These are phyloP conservation scores for Coracias cyanogaster DNA, from an alignment of 2,797 vertebrate species.

Conservation along the genomic window DNA sequence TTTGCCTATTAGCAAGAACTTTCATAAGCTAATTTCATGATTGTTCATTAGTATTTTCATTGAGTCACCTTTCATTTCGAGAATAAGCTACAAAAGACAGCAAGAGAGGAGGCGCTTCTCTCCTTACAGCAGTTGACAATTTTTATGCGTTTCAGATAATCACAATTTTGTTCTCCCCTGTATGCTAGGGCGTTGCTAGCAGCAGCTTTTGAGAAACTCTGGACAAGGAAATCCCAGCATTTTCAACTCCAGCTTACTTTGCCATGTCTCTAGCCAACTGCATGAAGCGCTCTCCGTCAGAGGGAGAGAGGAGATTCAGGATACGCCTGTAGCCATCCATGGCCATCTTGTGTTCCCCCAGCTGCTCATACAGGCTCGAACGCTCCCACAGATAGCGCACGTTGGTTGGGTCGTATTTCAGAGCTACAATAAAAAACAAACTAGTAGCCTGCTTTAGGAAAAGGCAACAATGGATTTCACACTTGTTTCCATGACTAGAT, in stretches of 20 bases:
- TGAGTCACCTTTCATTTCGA: neutral
- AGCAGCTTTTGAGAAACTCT: neutral
- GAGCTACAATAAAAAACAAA: slow-evolving; percentile 76
- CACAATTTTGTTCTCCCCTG: neutral
- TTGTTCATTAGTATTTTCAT: too few relatives aligned
- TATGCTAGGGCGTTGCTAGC: neutral
- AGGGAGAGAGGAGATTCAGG: slow-evolving; percentile 89
- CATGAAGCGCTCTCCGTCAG: slow-evolving; percentile 97
- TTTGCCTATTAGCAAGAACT: neutral
- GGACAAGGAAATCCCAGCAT: rapidly evolving
- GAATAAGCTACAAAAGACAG: neutral
- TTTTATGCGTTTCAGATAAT: neutral
- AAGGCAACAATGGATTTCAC: neutral
- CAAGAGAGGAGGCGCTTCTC: neutral
- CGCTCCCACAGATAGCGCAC: slow-evolving; percentile 96
- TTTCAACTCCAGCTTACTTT: slow-evolving; percentile 78
- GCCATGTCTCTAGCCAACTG: slow-evolving; percentile 97
- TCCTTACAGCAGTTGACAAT: neutral
- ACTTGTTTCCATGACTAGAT: neutral
- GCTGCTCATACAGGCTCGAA: slow-evolving; percentile 92
- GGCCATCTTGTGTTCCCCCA: slow-evolving; percentile 94
- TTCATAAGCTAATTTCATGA: neutral
- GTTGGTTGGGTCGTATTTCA: slow-evolving; percentile 93
- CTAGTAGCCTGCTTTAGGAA: neutral
- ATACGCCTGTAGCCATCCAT: slow-evolving; percentile 97